Base-by-base conservation (phyloP, 2,113 vertebrate species). In the Vireo altiloquus region DNA sequence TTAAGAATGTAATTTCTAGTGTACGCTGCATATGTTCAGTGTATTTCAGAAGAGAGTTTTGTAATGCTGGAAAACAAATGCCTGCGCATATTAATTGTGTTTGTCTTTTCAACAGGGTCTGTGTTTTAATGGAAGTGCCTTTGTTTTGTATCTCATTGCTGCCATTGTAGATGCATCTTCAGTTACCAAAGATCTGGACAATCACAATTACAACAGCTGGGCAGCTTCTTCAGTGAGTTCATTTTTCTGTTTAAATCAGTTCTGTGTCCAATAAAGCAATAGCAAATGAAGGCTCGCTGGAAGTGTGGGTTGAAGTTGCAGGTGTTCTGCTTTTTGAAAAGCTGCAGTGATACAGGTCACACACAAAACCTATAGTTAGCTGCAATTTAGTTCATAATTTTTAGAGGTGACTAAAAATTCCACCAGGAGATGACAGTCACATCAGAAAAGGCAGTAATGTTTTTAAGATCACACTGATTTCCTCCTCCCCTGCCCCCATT, bases 171-270 rank as follows among this genome's bases (percentile, higher is more conserved):
- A 98, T 17, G 98, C 98, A 12, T 87, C 98, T 56, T 98, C 98
- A 10, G 96, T 99, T 77, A 98, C 95, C 83, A 96, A 97, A 14
- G 98, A 98, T 79, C 94, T 82, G 52, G 97, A 98, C 50, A 98
- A 95, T n/a, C 98, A 99, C 97, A 99, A 98, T 95, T 99, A 98
- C 97, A 99, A 98, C 97, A 99, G 99, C 96, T 99, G 99, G 99
- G 97, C 98, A 7, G 98, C 98, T 91, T 99, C 99, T 20, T 98
- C 99, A 81, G 99, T 99, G 97, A 99, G 98, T 98, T 92, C 4
- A 15, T 24, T 52, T 77, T 66, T 49, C n/a, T 70, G 22, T 76
- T 94, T 63, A 27, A 60, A 46, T 70, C 13, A 3, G 3, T 87
- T 92, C 21, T 82, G 1, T 4, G 4, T 39, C 46, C 59, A 49